phyloP scores from a whole-genome alignment of 2,888 invertebrate species.

The Mechanitis messenoides region DNA sequence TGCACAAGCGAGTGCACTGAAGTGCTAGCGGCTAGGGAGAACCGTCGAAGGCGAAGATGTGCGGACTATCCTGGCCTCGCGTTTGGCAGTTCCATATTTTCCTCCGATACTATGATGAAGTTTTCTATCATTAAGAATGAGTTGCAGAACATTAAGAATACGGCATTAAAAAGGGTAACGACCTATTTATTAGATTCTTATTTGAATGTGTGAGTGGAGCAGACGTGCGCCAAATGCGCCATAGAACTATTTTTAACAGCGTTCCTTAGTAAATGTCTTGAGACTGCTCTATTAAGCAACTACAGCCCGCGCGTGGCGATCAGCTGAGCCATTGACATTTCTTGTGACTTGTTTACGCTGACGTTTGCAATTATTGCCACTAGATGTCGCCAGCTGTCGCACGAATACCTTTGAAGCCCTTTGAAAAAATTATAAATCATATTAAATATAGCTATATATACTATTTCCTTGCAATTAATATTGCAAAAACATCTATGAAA shows the following conservation, averaged over 20 bases:
- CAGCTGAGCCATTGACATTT: constrained; percentile 72
- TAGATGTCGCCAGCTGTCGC: constrained; percentile 56
- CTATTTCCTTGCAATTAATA: too few relatives aligned
- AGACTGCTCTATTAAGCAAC: constrained; percentile 45
- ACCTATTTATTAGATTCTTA: constrained; percentile 70
- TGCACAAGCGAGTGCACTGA: constrained; percentile 94
- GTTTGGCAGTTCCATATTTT: constrained; percentile 94
- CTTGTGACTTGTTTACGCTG: constrained; percentile 69
- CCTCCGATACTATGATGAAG: constrained; percentile 98
- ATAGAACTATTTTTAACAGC: constrained; percentile 68
- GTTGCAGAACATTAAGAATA: constrained; percentile 97
- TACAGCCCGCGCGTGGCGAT: constrained; percentile 59
- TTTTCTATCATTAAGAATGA: constrained; percentile 97
- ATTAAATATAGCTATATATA: too few relatives aligned
- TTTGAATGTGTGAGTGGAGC: constrained; percentile 50
- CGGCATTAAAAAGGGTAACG: constrained; percentile 96
- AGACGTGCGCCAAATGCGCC: constrained; percentile 68
- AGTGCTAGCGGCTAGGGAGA: constrained; percentile 90
- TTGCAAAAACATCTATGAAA: too few relatives aligned
- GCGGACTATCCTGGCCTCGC: constrained; percentile 95
- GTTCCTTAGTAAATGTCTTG: constrained; percentile 53
- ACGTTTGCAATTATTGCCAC: constrained; percentile 43
- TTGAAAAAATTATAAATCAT: background rate
- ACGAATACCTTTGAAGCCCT: constrained; percentile 7
- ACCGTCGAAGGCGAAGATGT: constrained; percentile 85